Conservation (phyloP, 1,140 invertebrate species). For the Brachionus paranguensis region DNA sequence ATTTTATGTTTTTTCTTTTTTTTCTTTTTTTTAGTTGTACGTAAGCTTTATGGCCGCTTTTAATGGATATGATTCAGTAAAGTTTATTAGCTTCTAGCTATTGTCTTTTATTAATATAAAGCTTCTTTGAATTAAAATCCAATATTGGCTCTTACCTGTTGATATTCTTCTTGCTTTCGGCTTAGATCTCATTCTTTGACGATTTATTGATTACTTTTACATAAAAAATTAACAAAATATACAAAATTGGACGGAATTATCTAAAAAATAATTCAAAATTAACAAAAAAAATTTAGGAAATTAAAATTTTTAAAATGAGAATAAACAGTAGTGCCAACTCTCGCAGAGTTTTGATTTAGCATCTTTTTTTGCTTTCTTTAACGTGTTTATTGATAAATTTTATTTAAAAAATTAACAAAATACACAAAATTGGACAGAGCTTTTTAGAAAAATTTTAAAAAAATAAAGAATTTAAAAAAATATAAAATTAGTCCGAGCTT, state of each 20-base stretch:
- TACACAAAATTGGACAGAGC: too few relatives aligned
- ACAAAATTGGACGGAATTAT: slow-evolving; percentile 34
- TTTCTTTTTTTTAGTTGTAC: neutral
- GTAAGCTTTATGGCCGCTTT: slow-evolving; percentile 18
- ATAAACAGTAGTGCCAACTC: neutral
- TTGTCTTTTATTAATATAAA: slow-evolving; percentile 23
- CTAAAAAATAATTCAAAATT: neutral
- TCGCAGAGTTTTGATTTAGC: too few relatives aligned
- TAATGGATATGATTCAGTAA: slow-evolving; percentile 34
- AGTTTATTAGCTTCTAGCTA: slow-evolving; percentile 14
- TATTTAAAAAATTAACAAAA: too few relatives aligned
- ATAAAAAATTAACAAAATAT: slow-evolving; percentile 1
- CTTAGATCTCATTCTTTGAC: slow-evolving; percentile 38
- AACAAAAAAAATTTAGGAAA: neutral
- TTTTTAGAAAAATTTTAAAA: too few relatives aligned
- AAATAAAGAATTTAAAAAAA: too few relatives aligned
- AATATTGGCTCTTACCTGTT: slow-evolving; percentile 36
- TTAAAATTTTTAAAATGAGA: neutral
- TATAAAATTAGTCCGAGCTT: too few relatives aligned
- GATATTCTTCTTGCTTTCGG: slow-evolving; percentile 40
- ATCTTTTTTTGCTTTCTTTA: neutral
- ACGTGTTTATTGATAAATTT: too few relatives aligned
- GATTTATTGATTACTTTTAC: neutral
- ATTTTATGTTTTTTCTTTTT: neutral
- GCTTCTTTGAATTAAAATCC: neutral